Evolutionary conservation across 2,888 invertebrate species (phyloP), one percentile per base, ranked within the genome.

Genomic region (Tiphia femorata): DNA sequence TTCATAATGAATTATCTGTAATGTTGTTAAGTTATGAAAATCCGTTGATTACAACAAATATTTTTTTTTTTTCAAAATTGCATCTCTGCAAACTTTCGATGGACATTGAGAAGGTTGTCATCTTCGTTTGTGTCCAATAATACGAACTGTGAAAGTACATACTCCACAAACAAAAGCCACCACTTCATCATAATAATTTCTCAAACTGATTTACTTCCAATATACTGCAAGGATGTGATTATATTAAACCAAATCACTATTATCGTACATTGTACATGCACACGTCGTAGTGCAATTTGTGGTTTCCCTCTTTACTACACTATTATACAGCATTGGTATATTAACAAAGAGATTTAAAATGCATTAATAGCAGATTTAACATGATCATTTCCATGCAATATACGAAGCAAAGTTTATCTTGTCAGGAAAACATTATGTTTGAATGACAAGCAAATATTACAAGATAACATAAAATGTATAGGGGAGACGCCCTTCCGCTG

Each of bases 401-500:
- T 70, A 58, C 73, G 63, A 50, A 63, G 64, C 65, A 74, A 73
- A 73, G 73, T 68, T 73, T 67, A 64, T 66, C 71, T 76, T 72
- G 72, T 76, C 73, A 74, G 70, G 59, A 62, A 74, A 70, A 72
- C 62, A 67, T 59, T 59, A 62, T 73, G 65, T 73, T 64, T 68
- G 67, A 67, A 64, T 62, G 67, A 70, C 64, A 64, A 63, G 43
- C 63, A 44, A 59, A 61, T 61, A 40, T 30, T 33, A 42, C 43
- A 43, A 57, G 56, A 40, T 52, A n/a, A 65, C 62, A 41, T 61
- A 52, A 58, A 67, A 53, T 64, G 30, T 54, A 77, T 81, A 76
- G 85, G 91, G 40, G 90, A 91, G 77, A 90, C 91, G 25, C 91
- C 91, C 38, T 91, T 91, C 86, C 88, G 92, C 81, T 94, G 94